Evolutionary conservation across 2,888 invertebrate species (phyloP), one percentile per base, ranked within the genome.

Genomic region (Acronicta leporina): DNA sequence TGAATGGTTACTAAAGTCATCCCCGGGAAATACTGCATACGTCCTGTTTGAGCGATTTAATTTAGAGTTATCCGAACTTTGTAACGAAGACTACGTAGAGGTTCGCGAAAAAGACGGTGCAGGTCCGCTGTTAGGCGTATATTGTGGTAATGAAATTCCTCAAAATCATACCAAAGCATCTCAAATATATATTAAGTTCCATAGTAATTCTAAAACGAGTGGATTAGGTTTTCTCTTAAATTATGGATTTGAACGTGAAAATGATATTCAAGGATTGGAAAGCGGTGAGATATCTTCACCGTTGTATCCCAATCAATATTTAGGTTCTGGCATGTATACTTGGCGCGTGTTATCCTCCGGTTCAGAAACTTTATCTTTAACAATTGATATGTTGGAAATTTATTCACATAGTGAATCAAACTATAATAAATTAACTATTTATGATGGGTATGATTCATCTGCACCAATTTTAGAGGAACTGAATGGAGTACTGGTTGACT

Each of bases 31-130:
- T 84, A 94, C 91, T 69, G 91, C 97, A 11, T 93, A 93, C 35
- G 79, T 98, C 0, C 93, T 94, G 13, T 96, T 98, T 83, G 94
- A 95, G 73, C 88, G 92, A 7, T 96, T 99, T 78, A 95, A 96
- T 62, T 79, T 99, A 65, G 96, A 96, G 72, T 86, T 92, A 9
- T 97, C 97, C 5, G 96, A 96, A 5, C 95, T 95, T 73, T 99
- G 99, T 84, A 96, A 97, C 79, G 95, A 95, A 43, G 98, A 99
- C 87, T 99, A 97, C 86, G 88, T 99, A 35, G 98, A 98, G 95
- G 94, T 99, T 55, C 96, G 98, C 30, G 96, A 97, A 91, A 86
- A 91, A 0, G 87, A 95, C 75, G 94, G 95, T 0, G 87, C 90
- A 6, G 98, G 98, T 6, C 88, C 89, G 16, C 80, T 98, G 13